These are phyloP conservation scores for Psettodes erumei DNA, from an alignment of 2,113 vertebrate species.

Conservation along the genomic window DNA sequence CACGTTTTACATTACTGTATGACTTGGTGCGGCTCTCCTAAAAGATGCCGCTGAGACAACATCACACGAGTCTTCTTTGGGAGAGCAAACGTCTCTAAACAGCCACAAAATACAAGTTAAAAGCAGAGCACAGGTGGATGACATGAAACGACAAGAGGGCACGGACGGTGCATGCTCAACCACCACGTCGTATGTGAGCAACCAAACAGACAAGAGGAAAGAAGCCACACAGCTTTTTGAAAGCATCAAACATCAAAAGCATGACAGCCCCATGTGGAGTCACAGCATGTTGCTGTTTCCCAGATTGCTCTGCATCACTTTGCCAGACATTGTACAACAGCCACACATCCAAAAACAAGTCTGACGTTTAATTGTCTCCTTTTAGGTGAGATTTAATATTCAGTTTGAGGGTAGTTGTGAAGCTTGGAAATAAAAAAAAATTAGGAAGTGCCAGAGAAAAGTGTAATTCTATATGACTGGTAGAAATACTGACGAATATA, in stretches of 20 bases:
- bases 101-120: neutral
- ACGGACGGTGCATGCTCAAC: neutral
- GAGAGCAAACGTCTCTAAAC: constrained; percentile 4
- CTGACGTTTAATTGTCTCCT: neutral
- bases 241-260: constrained; percentile 47
- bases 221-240: constrained; percentile 27
- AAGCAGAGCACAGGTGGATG: constrained; percentile 35
- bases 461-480: neutral
- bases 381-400: neutral
- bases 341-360: neutral
- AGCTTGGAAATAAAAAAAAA: neutral
- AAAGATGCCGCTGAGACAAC: neutral
- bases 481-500: neutral
- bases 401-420: neutral
- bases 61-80: neutral
- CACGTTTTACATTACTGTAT: neutral
- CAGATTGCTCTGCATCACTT: constrained; percentile 4
- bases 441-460: constrained; percentile 10
- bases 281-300: constrained; percentile 30
- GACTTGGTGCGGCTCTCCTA: neutral
- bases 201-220: neutral
- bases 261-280: constrained; percentile 44
- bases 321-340: constrained; percentile 9
- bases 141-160: neutral
- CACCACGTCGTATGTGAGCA: neutral